A percentile compares a stretch with the other conserved stretches of the same genome.
These are phyloP conservation scores for Desoria tigrina DNA, from an alignment of 2,888 invertebrate species.

Conservation along the genomic window DNA sequence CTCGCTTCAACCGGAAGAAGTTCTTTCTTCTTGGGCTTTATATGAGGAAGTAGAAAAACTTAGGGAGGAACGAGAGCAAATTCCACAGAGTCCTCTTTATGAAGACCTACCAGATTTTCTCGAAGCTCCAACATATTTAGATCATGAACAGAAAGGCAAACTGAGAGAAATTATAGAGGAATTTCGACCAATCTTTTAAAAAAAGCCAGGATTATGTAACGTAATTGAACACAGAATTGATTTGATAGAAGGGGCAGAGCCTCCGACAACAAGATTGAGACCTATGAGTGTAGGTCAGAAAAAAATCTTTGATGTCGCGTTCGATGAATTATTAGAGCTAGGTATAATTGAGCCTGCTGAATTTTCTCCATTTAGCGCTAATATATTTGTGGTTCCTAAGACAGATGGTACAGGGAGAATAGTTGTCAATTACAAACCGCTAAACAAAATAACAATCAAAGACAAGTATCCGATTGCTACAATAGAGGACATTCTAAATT, in stretches of 20 bases:
- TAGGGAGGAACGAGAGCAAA: neutral
- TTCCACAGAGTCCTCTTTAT: neutral
- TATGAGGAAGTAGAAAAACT: neutral
- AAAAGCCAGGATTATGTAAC: slow-evolving; percentile 17
- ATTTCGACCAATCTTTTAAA: slow-evolving; percentile 9
- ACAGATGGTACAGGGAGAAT: neutral
- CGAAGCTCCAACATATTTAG: neutral
- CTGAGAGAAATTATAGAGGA: slow-evolving; percentile 1
- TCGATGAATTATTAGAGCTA: slow-evolving; percentile 3
- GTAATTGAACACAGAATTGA: slow-evolving; percentile 14
- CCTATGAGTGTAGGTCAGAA: slow-evolving; percentile 5
- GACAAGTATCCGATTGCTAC: slow-evolving; percentile 16
- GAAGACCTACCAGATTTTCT: slow-evolving; percentile 12
- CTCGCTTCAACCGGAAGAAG: no score
- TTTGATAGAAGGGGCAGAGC: neutral
- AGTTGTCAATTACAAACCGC: neutral
- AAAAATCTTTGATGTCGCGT: neutral
- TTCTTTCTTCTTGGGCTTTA: neutral
- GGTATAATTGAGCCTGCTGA: slow-evolving; percentile 1
- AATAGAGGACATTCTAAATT: slow-evolving; percentile 10
- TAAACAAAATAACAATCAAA: neutral
- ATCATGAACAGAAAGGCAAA: neutral
- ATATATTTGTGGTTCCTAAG: slow-evolving; percentile 10
- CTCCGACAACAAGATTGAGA: neutral
- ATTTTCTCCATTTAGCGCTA: neutral